phyloP scores from a whole-genome alignment of 2,888 invertebrate genomes.

The Isotomurus palustris region DNA sequence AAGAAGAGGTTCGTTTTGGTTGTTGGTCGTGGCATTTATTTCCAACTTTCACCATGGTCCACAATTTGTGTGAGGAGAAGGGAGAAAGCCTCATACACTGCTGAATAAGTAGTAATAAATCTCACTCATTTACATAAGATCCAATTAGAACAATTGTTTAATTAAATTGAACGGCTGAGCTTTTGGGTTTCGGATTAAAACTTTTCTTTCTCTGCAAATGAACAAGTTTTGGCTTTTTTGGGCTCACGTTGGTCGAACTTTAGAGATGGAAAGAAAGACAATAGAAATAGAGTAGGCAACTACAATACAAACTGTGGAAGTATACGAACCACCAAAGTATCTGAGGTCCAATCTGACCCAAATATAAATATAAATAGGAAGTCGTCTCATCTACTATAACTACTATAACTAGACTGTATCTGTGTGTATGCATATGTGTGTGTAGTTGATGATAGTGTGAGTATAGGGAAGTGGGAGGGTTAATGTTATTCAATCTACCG shows the following conservation, averaged over 20 bases:
- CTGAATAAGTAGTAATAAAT: background rate
- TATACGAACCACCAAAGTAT: slow-evolving; percentile 6
- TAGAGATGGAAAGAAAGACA: slow-evolving; percentile 1
- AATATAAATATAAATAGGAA: slow-evolving; percentile 4
- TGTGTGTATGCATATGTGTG: too few relatives aligned
- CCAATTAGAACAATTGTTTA: slow-evolving; percentile 11
- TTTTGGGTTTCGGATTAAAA: too few relatives aligned
- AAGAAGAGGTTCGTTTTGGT: too few relatives aligned
- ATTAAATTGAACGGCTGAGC: slow-evolving; percentile 6
- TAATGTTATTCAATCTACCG: too few relatives aligned
- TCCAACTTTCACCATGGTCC: too few relatives aligned
- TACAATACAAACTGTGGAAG: slow-evolving; percentile 4
- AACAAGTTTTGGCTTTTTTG: too few relatives aligned
- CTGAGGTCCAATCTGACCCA: slow-evolving; percentile 1
- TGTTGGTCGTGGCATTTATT: too few relatives aligned
- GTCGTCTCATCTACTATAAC: background rate
- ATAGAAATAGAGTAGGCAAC: background rate
- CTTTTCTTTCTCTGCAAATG: too few relatives aligned
- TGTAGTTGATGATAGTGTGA: too few relatives aligned
- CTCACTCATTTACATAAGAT: slow-evolving; percentile 9
- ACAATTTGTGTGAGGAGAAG: background rate
- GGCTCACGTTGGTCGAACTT: too few relatives aligned
- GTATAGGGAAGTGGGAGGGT: too few relatives aligned
- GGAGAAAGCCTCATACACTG: background rate
- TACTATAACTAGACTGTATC: too few relatives aligned